Percentiles rank a stretch among this genome's conserved stretches.
Evolutionary conservation across 2,113 vertebrate genomes (phyloP).

Genomic region (Poeciliopsis retropinna): DNA sequence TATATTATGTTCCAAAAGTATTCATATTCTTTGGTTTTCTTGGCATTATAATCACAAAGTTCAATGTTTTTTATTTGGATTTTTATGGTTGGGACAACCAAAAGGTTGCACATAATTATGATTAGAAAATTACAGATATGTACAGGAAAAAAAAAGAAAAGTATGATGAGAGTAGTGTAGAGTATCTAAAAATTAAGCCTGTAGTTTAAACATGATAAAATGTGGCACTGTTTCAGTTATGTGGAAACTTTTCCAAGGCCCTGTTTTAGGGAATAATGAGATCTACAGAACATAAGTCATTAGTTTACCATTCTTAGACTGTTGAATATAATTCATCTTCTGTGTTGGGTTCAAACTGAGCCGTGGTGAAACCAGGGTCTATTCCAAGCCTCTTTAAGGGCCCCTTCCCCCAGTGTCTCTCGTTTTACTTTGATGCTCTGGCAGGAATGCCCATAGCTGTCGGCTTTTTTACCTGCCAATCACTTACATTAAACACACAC

Average conservation of each 20-base stretch:
- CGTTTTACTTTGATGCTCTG: conserved; percentile 52
- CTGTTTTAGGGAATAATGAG: background rate
- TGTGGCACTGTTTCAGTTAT: too few species aligned
- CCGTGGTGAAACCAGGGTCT: conserved; percentile 22
- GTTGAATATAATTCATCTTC: background rate
- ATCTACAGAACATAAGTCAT: background rate
- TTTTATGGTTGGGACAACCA: background rate
- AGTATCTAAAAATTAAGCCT: too few species aligned
- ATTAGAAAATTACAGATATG: background rate
- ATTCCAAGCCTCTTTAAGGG: conserved; percentile 20
- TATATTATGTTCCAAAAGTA: background rate
- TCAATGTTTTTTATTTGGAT: background rate
- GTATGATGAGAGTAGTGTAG: too few species aligned
- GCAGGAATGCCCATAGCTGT: conserved; percentile 46
- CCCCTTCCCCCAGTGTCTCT: conserved; percentile 21
- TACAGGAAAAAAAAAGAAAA: background rate
- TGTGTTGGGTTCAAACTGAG: conserved; percentile 8
- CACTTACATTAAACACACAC: conserved; percentile 43
- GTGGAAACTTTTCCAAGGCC: too few species aligned
- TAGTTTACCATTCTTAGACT: background rate
- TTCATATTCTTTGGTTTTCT: background rate
- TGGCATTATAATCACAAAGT: background rate
- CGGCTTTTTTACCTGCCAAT: conserved; percentile 29
- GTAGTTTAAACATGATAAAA: too few species aligned
- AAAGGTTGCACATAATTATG: background rate